Conservation (phyloP, 2,113 vertebrate species). For the Cranoglanis bouderius region DNA sequence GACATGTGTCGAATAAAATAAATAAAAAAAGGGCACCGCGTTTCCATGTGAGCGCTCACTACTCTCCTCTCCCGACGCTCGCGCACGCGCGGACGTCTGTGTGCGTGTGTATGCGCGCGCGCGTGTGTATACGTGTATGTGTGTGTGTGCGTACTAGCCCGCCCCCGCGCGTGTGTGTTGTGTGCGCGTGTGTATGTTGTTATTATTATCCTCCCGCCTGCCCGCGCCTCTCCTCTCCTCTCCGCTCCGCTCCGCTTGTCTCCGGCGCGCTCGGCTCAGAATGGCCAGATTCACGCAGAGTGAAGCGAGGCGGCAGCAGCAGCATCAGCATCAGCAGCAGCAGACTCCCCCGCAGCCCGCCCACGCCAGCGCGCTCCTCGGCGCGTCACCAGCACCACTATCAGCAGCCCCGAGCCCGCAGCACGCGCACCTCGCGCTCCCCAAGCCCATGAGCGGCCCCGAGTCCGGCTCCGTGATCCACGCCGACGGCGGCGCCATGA, state of each 20-base stretch:
- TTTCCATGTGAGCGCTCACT: constrained; percentile 39
- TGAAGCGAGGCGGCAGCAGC: constrained; percentile 72
- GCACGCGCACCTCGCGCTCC: constrained; percentile 71
- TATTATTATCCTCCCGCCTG: constrained; percentile 65
- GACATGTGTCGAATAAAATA: constrained; percentile 42
- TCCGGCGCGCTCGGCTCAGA: constrained; percentile 68
- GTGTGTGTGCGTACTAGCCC: background rate
- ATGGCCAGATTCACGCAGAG: constrained; percentile 82
- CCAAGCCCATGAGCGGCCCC: constrained; percentile 81
- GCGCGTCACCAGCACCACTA: constrained; percentile 24
- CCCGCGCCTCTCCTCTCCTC: constrained; percentile 56
- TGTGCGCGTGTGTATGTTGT: constrained; percentile 60
- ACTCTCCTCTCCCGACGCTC: background rate
- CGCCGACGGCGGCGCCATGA: constrained; percentile 76
- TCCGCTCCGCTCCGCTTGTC: constrained; percentile 62
- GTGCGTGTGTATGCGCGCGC: background rate
- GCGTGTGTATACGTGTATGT: background rate
- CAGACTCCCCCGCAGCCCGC: constrained; percentile 55
- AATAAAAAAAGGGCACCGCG: constrained; percentile 39
- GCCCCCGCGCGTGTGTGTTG: constrained; percentile 17
- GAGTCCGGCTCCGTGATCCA: constrained; percentile 73
- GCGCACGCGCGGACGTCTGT: constrained; percentile 25
- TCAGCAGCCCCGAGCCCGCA: constrained; percentile 61
- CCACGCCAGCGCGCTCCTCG: constrained; percentile 59
- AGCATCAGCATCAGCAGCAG: constrained; percentile 22